Conservation (phyloP, 2,888 invertebrate genomes). For the Phyllotreta striolata region DNA sequence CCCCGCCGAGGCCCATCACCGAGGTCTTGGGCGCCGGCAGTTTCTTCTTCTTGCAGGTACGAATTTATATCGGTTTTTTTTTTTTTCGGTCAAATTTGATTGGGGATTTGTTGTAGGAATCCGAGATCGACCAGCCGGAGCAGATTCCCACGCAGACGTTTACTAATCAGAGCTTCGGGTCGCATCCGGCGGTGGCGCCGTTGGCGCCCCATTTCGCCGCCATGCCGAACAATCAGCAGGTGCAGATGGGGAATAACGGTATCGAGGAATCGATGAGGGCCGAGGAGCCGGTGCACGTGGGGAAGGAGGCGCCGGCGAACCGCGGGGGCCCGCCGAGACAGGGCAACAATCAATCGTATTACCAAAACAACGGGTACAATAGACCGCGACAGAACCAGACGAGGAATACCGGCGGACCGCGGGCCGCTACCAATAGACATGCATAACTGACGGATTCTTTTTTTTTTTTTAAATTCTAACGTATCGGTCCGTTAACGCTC, state of each 20-base stretch:
- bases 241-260: constrained; percentile 43
- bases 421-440: constrained; percentile 42
- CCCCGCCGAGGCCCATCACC: constrained; percentile 70
- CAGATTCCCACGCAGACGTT: constrained; percentile 83
- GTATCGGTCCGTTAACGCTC: constrained; percentile 1
- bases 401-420: constrained; percentile 52
- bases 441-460: constrained; percentile 25
- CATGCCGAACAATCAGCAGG: constrained; percentile 39
- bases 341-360: constrained; percentile 53
- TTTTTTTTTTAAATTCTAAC: constrained; percentile 20
- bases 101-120: constrained; percentile 67
- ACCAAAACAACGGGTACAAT: constrained; percentile 56
- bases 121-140: constrained; percentile 79
- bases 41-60: constrained; percentile 82
- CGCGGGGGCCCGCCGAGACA: constrained; percentile 44
- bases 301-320: constrained; percentile 41
- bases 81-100: no score
- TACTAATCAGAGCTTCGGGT: constrained; percentile 81
- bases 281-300: constrained; percentile 34
- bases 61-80: not conserved
- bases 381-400: constrained; percentile 50
- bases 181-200: constrained; percentile 66
- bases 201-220: constrained; percentile 62
- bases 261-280: constrained; percentile 41
- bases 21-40: constrained; percentile 81